phyloP scores from a whole-genome alignment of 64 coral and sea anemone genomes.

The Pachyseris speciosa region DNA sequence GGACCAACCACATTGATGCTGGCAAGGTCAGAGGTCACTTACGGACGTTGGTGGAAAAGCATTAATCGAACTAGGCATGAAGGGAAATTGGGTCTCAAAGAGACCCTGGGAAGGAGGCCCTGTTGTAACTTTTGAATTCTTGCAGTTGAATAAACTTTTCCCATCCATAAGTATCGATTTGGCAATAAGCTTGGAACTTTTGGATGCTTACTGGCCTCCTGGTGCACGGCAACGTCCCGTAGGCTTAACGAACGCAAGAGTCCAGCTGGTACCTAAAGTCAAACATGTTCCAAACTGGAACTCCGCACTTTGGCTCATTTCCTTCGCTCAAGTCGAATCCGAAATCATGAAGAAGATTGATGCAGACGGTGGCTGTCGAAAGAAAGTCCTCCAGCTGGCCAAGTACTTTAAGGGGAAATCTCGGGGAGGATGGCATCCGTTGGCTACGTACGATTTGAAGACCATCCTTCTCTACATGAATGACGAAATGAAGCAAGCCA shows the following conservation, averaged over 20 bases:
- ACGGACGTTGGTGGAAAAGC: background rate
- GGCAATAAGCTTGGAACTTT: constrained; percentile 16
- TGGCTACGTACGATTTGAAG: constrained; percentile 16
- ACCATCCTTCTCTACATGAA: constrained; percentile 34
- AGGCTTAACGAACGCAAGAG: background rate
- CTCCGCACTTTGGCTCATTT: constrained; percentile 31
- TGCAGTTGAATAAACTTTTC: background rate
- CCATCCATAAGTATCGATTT: constrained; percentile 44
- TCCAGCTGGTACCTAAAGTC: constrained; percentile 37
- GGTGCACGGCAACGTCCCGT: background rate
- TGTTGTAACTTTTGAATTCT: constrained; percentile 39
- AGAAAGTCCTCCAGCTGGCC: constrained; percentile 49
- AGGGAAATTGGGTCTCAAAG: background rate
- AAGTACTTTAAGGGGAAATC: constrained; percentile 39
- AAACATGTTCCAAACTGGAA: background rate
- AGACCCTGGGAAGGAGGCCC: constrained; percentile 7
- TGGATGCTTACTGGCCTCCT: constrained; percentile 6
- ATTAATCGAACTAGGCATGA: background rate
- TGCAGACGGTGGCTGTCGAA: constrained; percentile 12
- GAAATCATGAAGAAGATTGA: constrained; percentile 32
- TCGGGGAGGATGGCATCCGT: background rate
- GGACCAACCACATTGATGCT: background rate
- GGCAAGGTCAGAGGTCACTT: background rate
- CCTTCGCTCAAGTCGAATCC: constrained; percentile 25
- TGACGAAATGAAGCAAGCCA: background rate